phyloP scores from a whole-genome alignment of 2,113 vertebrate genomes.

The Hippocampus abdominalis region DNA sequence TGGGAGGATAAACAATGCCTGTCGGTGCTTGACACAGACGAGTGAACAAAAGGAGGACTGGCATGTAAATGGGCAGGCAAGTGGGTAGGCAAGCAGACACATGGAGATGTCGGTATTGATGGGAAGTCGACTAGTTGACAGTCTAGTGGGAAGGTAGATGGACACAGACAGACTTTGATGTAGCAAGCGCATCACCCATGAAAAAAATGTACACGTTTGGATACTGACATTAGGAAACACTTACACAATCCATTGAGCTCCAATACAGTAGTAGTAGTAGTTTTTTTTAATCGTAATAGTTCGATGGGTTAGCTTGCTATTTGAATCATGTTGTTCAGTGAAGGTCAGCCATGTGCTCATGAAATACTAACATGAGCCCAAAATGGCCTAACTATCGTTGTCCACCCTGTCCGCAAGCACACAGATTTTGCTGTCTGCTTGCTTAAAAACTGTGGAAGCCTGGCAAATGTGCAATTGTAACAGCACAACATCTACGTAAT shows the following conservation, averaged over 20 bases:
- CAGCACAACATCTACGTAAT: no score
- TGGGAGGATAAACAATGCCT: constrained; percentile 64
- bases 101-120: constrained; percentile 26
- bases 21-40: constrained; percentile 47
- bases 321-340: neutral
- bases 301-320: neutral
- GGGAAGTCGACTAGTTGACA: constrained; percentile 24
- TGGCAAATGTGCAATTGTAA: neutral
- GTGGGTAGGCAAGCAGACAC: constrained; percentile 51
- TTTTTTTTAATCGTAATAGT: neutral
- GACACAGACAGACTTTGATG: constrained; percentile 5
- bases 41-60: constrained; percentile 59
- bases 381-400: no score
- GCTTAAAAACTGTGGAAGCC: no score
- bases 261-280: neutral
- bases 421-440: no score
- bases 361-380: neutral
- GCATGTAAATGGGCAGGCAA: constrained; percentile 50
- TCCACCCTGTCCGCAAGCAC: no score
- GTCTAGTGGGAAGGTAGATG: constrained; percentile 17
- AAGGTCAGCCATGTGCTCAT: neutral
- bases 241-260: no score
- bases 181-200: neutral
- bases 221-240: neutral
- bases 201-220: neutral